These are phyloP conservation scores for Actinia equina DNA, from an alignment of 64 coral and sea anemone species.

Conservation along the genomic window DNA sequence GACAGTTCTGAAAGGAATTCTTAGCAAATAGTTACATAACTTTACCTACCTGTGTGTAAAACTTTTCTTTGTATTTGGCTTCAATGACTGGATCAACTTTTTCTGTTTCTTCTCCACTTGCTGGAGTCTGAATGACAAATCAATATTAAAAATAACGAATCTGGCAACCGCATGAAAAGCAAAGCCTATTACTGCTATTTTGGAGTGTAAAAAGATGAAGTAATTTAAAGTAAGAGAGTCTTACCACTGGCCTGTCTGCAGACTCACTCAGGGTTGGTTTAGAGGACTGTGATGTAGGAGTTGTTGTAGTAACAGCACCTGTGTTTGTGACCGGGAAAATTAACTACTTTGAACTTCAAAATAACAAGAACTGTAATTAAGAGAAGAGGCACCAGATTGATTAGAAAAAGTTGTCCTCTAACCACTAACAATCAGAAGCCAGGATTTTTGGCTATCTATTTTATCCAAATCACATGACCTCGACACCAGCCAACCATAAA, in stretches of 20 bases:
- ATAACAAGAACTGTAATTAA: neutral
- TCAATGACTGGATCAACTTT: constrained; percentile 54
- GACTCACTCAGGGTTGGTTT: constrained; percentile 68
- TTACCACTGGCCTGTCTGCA: constrained; percentile 37
- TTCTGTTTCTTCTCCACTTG: constrained; percentile 42
- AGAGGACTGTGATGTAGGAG: constrained; percentile 66
- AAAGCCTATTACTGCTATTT: no score
- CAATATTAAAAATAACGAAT: neutral
- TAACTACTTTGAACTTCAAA: neutral
- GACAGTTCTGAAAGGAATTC: neutral
- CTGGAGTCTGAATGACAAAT: constrained; percentile 30
- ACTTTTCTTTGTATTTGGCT: constrained; percentile 55
- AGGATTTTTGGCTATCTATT: no score
- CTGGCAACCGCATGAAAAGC: no score
- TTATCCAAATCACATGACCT: no score
- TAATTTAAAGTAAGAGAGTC: no score
- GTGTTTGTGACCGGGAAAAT: neutral
- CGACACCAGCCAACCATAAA: no score
- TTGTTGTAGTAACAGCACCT: constrained; percentile 63
- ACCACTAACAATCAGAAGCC: no score
- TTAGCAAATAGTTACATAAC: no score
- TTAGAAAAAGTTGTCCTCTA: no score
- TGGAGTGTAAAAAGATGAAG: no score
- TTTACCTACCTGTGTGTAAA: constrained; percentile 37
- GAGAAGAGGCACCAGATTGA: no score